Base-by-base conservation (phyloP, 64 coral and sea anemone genomes). In the Acropora yongei region DNA sequence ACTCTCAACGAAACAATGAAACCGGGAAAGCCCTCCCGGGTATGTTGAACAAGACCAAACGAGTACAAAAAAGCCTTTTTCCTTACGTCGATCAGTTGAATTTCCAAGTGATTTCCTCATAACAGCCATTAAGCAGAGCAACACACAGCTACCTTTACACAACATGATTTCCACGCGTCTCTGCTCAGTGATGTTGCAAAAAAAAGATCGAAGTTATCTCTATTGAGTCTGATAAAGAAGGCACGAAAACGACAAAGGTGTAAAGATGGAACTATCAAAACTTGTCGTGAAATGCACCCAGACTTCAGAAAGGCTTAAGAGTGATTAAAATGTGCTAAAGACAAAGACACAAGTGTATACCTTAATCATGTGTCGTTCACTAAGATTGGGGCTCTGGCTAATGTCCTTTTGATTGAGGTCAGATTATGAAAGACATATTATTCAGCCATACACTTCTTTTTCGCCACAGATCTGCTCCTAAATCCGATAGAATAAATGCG, bases 271-370 rank as follows among this genome's bases (percentile, higher is more conserved):
- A 55, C 5, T 20, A 2, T 14, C 14, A 17, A 19, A 30, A 71
- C n/a, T 14, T 17, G 2, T 11, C 75, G 14, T 5, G 2, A 43
- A 2, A 11, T 48, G 44, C 75, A 47, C 43, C 13, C 75, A 48
- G 49, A 18, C 51, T 40, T 76, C 41, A 10, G 46, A 76, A 6
- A 76, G 41, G 74, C 7, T 45, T 18, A 48, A 47, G 20, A 43
- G 44, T 43, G 72, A 6, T 1, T 44, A 80, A 79, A 10, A 80
- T 82, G 57, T 19, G 12, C 30, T 30, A 30, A 10, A 11, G 53
- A 77, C 79, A 82, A 82, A 82, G 79, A 63, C 12, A 49, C 58
- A 71, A 85, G 61, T 85, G 82, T 85, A 18, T 63, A 16, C 80
- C 53, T 1, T 48, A 71, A 77, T 77, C 75, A 77, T 10, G n/a